Evolutionary conservation across 2,888 invertebrate genomes (phyloP), one percentile per base, ranked within the genome.

Genomic region (Chouioia cunea): DNA sequence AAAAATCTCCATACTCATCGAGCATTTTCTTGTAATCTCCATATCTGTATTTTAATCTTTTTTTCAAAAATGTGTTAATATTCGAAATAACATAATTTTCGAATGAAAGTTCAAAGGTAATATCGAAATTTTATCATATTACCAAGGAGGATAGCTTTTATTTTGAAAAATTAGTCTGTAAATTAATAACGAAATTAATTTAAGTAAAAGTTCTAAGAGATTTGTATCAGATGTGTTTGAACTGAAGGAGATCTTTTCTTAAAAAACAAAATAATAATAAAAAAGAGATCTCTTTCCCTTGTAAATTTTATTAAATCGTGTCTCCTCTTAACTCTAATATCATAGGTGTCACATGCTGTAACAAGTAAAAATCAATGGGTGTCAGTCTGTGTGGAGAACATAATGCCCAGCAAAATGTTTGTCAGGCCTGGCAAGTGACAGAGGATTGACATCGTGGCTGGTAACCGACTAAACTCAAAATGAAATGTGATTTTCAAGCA

Each of bases 401-500:
- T 65, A 53, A 20, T 10, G 18, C 15, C 44, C 15, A 22, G 36
- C 16, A 36, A 54, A 46, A 8, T 65, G 15, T 27, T 10, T n/a
- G 46, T 15, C n/a, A 12, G 36, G 8, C 10, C 4, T 63, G 43
- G 4, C 18, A 53, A 36, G 44, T 20, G 36, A 6, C 47, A 58
- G 43, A 36, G 8, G 22, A 62, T 57, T 58, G 46, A 36, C 43
- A 44, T 52, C 16, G 50, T 59, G 14, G 50, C 59, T 46, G 43
- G 66, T 48, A 65, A 46, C 63, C 59, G 57, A 64, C 43, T 74
- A 44, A 68, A 62, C 27, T 43, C 58, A 44, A 6, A 59, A 67
- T 59, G 57, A 57, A 67, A 59, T 57, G 56, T 65, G 60, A 71
- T 65, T 48, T 57, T 20, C 23, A 54, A 52, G 50, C 47, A 66